Base-by-base conservation (phyloP, 2,797 vertebrate species). In the Toxotes lorentzi region DNA sequence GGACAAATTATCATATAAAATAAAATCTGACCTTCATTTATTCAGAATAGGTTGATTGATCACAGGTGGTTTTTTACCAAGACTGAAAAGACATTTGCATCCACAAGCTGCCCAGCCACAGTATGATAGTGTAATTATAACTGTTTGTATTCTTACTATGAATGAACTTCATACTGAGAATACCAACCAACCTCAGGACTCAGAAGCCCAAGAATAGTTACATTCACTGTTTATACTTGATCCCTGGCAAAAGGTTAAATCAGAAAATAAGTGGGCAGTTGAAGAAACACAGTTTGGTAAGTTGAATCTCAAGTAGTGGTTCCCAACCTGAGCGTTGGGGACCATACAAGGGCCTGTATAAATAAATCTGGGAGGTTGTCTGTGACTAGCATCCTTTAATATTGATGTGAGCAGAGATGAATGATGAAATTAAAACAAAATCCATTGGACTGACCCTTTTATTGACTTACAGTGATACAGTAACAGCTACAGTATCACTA, bases 1-100 rank as follows among this genome's bases (percentile, higher is more conserved):
- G 59, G 75, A 53, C 58, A 78, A 81, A 91, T 90, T 85, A 88
- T 86, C 83, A 82, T 90, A 83, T 82, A 84, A 83, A 86, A 82
- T 53, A 72, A 54, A 64, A 60, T 57, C 40, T 89, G 76, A 90
- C 86, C 85, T 91, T 88, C 78, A 70, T 75, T 78, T 73, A 66
- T 73, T 60, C 67, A 40, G 51, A 32, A 69, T 43, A 54, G 51
- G 32, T 24, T 75, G 83, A 88, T 84, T 90, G 81, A 84, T 66
- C 47, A 27, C 16, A 21, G n/a, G 2, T 38, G 45, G 47, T 61
- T 67, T 50, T 67, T 16, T 9, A 40, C 4, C 6, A 6, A 60
- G 30, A 62, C 48, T 35, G 54, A 79, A 73, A 79, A 78, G 38
- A 66, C 40, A 27, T 59, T 88, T 50, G 56, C 71, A 73, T 57